Percentiles rank a stretch among this genome's conserved stretches.
These are phyloP conservation scores for Dicrurus megarhynchus DNA, from an alignment of 2,113 vertebrate species.

Conservation along the genomic window DNA sequence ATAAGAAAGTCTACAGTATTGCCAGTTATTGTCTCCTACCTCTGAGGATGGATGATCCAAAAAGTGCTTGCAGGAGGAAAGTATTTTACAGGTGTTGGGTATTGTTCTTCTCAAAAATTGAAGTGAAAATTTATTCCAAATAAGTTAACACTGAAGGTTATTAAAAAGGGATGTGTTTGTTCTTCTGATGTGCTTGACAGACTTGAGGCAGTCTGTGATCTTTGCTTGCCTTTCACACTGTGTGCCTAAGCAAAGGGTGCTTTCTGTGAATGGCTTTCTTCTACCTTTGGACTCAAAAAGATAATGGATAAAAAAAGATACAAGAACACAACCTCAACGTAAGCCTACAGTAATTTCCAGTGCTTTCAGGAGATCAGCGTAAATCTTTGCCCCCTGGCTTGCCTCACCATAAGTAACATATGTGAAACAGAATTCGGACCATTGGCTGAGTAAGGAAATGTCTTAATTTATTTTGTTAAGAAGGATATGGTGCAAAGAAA, in stretches of 20 bases:
- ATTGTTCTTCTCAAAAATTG: background rate
- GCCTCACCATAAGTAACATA: background rate
- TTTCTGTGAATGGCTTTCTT: background rate
- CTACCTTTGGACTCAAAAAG: background rate
- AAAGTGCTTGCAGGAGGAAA: background rate
- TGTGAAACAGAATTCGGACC: background rate
- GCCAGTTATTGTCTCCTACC: background rate
- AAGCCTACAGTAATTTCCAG: background rate
- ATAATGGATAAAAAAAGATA: background rate
- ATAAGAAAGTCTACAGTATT: background rate
- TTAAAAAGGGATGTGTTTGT: background rate
- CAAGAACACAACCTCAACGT: background rate
- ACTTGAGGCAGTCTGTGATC: background rate
- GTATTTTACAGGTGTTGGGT: background rate
- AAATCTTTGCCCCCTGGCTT: background rate
- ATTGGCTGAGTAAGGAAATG: background rate
- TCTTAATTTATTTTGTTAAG: background rate
- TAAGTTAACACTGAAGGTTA: background rate
- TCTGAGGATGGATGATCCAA: background rate
- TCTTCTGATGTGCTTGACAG: background rate
- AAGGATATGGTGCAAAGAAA: background rate
- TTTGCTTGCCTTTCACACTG: background rate
- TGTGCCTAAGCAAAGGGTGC: background rate
- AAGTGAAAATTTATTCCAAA: background rate
- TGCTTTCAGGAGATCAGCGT: background rate